These are phyloP conservation scores for Crax fasciolata DNA, from an alignment of 2,797 vertebrate species.

Conservation along the genomic window DNA sequence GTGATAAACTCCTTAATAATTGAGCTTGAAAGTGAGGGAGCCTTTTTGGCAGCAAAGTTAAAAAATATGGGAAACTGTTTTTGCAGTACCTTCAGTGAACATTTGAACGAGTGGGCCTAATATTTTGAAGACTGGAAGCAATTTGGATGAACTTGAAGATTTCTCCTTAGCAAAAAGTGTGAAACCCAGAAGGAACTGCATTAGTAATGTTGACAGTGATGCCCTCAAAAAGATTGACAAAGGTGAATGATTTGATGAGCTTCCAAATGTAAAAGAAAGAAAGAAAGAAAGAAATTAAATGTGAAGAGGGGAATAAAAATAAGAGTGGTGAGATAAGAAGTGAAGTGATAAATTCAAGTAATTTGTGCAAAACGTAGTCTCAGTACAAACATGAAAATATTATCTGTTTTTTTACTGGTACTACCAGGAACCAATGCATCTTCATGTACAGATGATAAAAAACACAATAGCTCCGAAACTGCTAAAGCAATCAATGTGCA, in stretches of 20 bases:
- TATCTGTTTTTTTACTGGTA: slow-evolving; percentile 35
- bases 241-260: slow-evolving; percentile 23
- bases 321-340: slow-evolving; percentile 17
- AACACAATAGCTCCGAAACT: slow-evolving; percentile 24
- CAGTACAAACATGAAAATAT: slow-evolving; percentile 33
- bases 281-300: not conserved
- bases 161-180: not conserved
- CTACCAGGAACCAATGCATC: not conserved
- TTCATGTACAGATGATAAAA: slow-evolving; percentile 22
- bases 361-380: slow-evolving; percentile 25
- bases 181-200: not conserved
- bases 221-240: not conserved
- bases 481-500: slow-evolving; percentile 29
- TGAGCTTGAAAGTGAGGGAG: not conserved
- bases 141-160: slow-evolving; percentile 1
- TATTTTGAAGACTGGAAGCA: not conserved
- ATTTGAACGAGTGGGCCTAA: slow-evolving; percentile 6
- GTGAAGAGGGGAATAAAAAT: slow-evolving; percentile 37
- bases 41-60: slow-evolving; percentile 13
- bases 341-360: not conserved
- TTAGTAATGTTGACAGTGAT: not conserved
- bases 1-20: not conserved
- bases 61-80: not conserved
- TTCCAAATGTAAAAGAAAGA: not conserved
- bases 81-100: not conserved